These are phyloP conservation scores for Notoglanidium macrostoma DNA, from an alignment of 2,797 vertebrate species.

Conservation along the genomic window DNA sequence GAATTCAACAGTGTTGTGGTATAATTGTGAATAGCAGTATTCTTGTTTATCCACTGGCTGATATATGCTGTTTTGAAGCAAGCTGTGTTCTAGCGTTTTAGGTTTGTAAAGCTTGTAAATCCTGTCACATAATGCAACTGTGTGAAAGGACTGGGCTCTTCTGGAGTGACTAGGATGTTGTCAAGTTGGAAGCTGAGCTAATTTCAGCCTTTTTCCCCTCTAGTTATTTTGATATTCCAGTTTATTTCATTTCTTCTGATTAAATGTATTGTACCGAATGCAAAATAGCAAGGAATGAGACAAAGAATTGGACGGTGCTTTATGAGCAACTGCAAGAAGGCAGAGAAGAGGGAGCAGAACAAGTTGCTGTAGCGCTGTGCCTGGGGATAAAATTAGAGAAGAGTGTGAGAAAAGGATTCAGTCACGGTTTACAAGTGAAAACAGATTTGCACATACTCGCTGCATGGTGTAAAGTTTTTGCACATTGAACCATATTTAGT, in stretches of 20 bases:
- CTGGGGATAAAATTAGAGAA: conserved; percentile 12
- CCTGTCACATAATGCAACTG: conserved; percentile 25
- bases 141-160: conserved; percentile 14
- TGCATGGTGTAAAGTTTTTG: conserved; percentile 29
- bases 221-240: conserved; percentile 26
- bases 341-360: conserved; percentile 10
- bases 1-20: neutral
- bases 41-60: neutral
- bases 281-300: conserved; percentile 21
- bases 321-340: neutral
- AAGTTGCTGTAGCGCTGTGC: neutral
- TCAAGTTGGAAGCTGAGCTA: neutral
- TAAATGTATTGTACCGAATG: conserved; percentile 26
- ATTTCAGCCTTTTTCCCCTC: neutral
- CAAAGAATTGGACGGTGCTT: conserved; percentile 22
- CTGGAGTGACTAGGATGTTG: conserved; percentile 14
- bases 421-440: conserved; percentile 43
- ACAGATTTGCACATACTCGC: conserved; percentile 26
- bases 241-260: conserved; percentile 37
- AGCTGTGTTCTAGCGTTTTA: neutral
- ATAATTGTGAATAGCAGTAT: neutral
- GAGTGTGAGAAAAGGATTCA: conserved; percentile 27
- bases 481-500: neutral
- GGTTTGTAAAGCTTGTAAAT: neutral
- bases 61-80: neutral